Percentiles rank a stretch among this genome's conserved stretches.
phyloP scores from a whole-genome alignment of 2,888 invertebrate species.

The Phortica magna region DNA sequence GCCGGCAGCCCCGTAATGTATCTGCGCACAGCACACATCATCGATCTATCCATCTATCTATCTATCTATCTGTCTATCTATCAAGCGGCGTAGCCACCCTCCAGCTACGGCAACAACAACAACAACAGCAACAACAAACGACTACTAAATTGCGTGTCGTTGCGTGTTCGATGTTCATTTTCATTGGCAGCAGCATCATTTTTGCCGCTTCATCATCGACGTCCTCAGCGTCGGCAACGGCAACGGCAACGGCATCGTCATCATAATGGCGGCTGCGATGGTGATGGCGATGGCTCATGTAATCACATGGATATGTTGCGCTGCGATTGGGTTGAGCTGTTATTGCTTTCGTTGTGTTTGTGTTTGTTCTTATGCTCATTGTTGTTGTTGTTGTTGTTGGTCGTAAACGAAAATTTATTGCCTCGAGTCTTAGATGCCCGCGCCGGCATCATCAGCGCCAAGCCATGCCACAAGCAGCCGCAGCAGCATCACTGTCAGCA shows the following conservation, averaged over 20 bases:
- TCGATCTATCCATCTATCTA: neutral
- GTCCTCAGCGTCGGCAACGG: slow-evolving; percentile 37
- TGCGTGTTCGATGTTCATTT: slow-evolving; percentile 70
- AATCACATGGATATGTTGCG: slow-evolving; percentile 47
- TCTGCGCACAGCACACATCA: slow-evolving; percentile 7
- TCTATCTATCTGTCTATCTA: slow-evolving; percentile 14
- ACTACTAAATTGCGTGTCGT: slow-evolving; percentile 37
- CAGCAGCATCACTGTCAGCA: neutral
- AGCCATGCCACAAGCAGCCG: neutral
- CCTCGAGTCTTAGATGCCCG: slow-evolving; percentile 58
- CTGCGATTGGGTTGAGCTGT: slow-evolving; percentile 55
- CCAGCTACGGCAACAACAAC: neutral
- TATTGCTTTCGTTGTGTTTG: neutral
- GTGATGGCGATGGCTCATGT: slow-evolving; percentile 46
- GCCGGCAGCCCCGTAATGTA: too few species aligned
- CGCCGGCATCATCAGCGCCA: neutral
- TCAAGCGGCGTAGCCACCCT: slow-evolving; percentile 13
- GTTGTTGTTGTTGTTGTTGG: slow-evolving; percentile 1
- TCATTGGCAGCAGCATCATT: slow-evolving; percentile 46
- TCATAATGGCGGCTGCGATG: slow-evolving; percentile 48
- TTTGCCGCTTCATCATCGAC: slow-evolving; percentile 66
- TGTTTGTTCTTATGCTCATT: neutral
- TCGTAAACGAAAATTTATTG: slow-evolving; percentile 61
- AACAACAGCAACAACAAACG: slow-evolving; percentile 1
- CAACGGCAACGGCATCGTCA: slow-evolving; percentile 65